Conservation (phyloP, 1,140 invertebrate genomes). For the Drosophila carrolli region DNA sequence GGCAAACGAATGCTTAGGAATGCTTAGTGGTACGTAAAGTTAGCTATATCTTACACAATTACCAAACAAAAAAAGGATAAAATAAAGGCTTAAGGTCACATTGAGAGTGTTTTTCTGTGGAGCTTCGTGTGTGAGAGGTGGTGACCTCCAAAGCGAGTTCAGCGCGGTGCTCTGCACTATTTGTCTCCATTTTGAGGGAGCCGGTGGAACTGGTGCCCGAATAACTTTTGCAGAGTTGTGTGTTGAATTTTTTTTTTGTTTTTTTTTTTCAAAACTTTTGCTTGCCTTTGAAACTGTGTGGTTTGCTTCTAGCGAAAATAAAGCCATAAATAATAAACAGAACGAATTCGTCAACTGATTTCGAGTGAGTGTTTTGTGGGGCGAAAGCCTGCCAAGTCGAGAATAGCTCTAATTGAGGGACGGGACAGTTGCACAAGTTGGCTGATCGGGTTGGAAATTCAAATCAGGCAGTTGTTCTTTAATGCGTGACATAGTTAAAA, state of each 20-base stretch:
- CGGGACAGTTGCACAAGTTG: slow-evolving; percentile 71
- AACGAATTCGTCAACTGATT: slow-evolving; percentile 69
- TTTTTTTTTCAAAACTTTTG: slow-evolving; percentile 53
- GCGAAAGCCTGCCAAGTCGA: slow-evolving; percentile 85
- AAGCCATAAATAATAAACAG: slow-evolving; percentile 49
- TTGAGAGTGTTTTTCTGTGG: slow-evolving; percentile 38
- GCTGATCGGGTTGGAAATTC: slow-evolving; percentile 24
- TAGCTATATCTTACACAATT: slow-evolving; percentile 52
- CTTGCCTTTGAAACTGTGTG: slow-evolving; percentile 70
- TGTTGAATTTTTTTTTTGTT: slow-evolving; percentile 15
- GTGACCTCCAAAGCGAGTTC: slow-evolving; percentile 17
- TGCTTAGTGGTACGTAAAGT: slow-evolving; percentile 70
- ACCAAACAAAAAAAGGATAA: slow-evolving; percentile 30
- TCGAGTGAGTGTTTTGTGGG: slow-evolving; percentile 54
- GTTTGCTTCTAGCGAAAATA: slow-evolving; percentile 35
- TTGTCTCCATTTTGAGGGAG: slow-evolving; percentile 44
- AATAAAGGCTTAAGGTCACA: slow-evolving; percentile 37
- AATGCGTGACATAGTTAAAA: not conserved
- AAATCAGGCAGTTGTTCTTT: slow-evolving; percentile 16
- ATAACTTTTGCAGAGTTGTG: slow-evolving; percentile 59
- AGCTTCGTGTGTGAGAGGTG: slow-evolving; percentile 47
- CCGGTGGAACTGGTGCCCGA: slow-evolving; percentile 61
- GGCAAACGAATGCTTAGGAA: slow-evolving; percentile 52
- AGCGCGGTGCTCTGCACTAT: slow-evolving; percentile 67
- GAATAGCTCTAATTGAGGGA: slow-evolving; percentile 76